phyloP scores from a whole-genome alignment of 2,113 vertebrate genomes.

The Phycodurus eques region DNA sequence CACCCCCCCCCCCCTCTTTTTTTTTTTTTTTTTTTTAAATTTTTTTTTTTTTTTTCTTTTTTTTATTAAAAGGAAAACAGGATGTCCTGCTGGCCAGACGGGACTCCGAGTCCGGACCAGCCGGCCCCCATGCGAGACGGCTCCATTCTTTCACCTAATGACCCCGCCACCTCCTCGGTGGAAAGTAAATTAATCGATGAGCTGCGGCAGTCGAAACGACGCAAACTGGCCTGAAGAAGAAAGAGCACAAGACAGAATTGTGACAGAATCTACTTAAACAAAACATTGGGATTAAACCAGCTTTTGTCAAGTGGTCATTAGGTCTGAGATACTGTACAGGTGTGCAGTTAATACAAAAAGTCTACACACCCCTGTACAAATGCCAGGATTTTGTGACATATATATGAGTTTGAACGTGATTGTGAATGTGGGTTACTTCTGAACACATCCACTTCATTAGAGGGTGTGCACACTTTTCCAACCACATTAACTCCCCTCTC shows the following conservation, averaged over 20 bases:
- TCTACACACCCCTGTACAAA: too few relatives aligned
- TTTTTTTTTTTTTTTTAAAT: slow-evolving; percentile 61
- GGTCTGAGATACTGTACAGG: too few relatives aligned
- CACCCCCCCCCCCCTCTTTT: slow-evolving; percentile 32
- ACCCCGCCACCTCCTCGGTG: background rate
- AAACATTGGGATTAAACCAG: background rate
- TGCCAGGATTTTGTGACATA: too few relatives aligned
- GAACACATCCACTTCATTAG: too few relatives aligned
- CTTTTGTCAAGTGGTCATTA: too few relatives aligned
- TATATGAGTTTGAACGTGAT: too few relatives aligned
- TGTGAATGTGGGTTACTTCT: too few relatives aligned
- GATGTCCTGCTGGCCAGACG: slow-evolving; percentile 77
- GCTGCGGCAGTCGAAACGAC: slow-evolving; percentile 41
- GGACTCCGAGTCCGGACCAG: slow-evolving; percentile 60
- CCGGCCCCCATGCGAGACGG: slow-evolving; percentile 55
- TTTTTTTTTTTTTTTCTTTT: slow-evolving; percentile 65
- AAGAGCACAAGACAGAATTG: background rate
- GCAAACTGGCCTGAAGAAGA: background rate
- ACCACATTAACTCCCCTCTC: too few relatives aligned
- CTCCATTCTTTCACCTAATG: slow-evolving; percentile 22
- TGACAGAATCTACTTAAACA: background rate
- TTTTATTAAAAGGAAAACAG: slow-evolving; percentile 62
- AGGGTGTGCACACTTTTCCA: too few relatives aligned
- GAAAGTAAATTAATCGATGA: slow-evolving; percentile 77
- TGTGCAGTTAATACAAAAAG: too few relatives aligned